Evolutionary conservation across 2,797 vertebrate species (phyloP).

Genomic region (Esox masquinongy): DNA sequence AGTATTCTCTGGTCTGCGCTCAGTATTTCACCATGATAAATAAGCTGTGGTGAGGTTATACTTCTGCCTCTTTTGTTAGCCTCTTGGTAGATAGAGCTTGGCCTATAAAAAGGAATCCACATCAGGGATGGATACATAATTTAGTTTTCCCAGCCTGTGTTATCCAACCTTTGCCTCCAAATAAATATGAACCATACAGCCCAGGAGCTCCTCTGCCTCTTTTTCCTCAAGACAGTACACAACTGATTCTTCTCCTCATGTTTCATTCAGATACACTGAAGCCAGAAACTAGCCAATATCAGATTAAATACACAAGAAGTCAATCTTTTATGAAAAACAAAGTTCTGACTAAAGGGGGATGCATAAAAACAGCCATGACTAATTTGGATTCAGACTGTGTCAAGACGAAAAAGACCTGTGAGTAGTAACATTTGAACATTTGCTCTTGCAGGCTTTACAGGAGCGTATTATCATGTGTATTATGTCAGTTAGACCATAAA

Average conservation of each 20-base stretch:
- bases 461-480: background rate
- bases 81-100: slow-evolving; percentile 44
- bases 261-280: slow-evolving; percentile 65
- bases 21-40: slow-evolving; percentile 52
- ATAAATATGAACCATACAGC: slow-evolving; percentile 65
- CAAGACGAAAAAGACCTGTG: background rate
- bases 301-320: slow-evolving; percentile 55
- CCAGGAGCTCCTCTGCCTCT: slow-evolving; percentile 30
- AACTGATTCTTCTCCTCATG: slow-evolving; percentile 58
- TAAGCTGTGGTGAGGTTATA: slow-evolving; percentile 36
- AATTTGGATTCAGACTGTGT: background rate
- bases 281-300: slow-evolving; percentile 44
- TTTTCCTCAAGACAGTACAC: slow-evolving; percentile 50
- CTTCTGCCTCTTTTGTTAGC: slow-evolving; percentile 52
- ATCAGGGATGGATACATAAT: slow-evolving; percentile 63
- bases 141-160: slow-evolving; percentile 56
- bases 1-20: slow-evolving; percentile 23
- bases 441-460: background rate
- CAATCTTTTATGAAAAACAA: background rate
- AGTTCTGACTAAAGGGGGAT: background rate
- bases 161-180: slow-evolving; percentile 65
- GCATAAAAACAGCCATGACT: background rate
- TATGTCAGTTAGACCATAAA: background rate
- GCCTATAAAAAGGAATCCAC: slow-evolving; percentile 52
- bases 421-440: background rate